Conservation (phyloP, 2,797 vertebrate genomes). For the Melanotaenia maccullochi region DNA sequence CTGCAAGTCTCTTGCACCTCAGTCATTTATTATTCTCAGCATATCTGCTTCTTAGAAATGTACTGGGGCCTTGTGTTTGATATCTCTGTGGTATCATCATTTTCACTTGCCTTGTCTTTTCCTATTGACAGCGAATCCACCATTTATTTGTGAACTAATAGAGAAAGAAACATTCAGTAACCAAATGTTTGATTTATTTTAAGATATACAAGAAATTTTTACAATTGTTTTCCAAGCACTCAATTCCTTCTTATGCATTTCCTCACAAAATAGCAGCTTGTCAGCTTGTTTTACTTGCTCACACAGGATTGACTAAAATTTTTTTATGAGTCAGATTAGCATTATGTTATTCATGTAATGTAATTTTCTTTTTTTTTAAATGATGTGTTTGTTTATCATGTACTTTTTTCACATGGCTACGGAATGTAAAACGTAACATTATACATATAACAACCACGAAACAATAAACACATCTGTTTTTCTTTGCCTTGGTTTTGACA, state of each 20-base stretch:
- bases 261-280: background rate
- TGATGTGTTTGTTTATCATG: too few species aligned
- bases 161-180: background rate
- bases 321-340: background rate
- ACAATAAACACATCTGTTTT: too few species aligned
- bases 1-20: background rate
- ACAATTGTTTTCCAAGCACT: too few species aligned
- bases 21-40: background rate
- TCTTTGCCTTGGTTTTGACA: too few species aligned
- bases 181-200: background rate
- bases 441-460: too few species aligned
- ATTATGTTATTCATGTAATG: slow-evolving; percentile 3
- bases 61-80: background rate
- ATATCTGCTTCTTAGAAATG: background rate
- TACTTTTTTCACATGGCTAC: too few species aligned
- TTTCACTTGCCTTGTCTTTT: background rate
- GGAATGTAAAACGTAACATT: too few species aligned
- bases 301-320: background rate
- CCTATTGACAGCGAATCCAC: background rate
- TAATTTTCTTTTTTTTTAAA: background rate
- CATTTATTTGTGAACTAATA: background rate
- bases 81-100: background rate
- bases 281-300: background rate
- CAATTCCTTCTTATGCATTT: background rate
- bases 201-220: too few species aligned